Percentiles rank a stretch among this genome's conserved stretches.
Conservation (phyloP, 2,797 vertebrate genomes). For the Prionace glauca region DNA sequence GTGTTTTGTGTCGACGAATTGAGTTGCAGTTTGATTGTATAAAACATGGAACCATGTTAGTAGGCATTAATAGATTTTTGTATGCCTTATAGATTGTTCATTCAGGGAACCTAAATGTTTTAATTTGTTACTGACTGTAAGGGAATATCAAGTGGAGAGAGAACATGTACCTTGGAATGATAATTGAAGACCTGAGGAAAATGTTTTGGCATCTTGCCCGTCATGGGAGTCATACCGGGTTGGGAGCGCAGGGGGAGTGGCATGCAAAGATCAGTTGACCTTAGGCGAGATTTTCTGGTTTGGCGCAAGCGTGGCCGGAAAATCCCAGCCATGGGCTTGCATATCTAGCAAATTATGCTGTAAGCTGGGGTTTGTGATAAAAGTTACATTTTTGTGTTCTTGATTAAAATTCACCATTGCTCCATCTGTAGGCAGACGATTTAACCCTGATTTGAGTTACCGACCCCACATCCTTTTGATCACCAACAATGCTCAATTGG, state of each 20-base stretch:
- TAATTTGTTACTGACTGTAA: background rate
- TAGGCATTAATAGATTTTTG: background rate
- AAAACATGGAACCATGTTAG: background rate
- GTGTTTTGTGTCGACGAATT: background rate
- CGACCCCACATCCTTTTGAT: background rate
- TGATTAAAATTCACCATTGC: background rate
- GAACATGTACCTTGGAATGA: constrained; percentile 36
- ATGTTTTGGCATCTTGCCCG: too few relatives aligned
- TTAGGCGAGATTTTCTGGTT: too few relatives aligned
- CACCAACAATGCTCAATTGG: background rate
- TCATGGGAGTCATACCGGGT: too few relatives aligned
- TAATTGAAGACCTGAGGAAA: constrained; percentile 40
- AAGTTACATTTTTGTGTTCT: background rate
- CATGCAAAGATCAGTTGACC: too few relatives aligned
- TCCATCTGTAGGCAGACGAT: background rate
- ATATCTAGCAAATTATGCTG: constrained; percentile 42
- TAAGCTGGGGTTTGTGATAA: constrained; percentile 26
- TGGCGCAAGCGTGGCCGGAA: too few relatives aligned
- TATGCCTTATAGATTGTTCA: background rate
- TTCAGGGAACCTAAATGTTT: background rate
- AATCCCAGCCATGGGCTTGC: background rate
- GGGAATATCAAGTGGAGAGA: background rate
- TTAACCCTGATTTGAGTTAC: background rate
- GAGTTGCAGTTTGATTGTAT: background rate
- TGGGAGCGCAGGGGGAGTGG: too few relatives aligned